Evolutionary conservation across 2,113 vertebrate genomes (phyloP).

Genomic region (Haplochromis vanheusdeni): DNA sequence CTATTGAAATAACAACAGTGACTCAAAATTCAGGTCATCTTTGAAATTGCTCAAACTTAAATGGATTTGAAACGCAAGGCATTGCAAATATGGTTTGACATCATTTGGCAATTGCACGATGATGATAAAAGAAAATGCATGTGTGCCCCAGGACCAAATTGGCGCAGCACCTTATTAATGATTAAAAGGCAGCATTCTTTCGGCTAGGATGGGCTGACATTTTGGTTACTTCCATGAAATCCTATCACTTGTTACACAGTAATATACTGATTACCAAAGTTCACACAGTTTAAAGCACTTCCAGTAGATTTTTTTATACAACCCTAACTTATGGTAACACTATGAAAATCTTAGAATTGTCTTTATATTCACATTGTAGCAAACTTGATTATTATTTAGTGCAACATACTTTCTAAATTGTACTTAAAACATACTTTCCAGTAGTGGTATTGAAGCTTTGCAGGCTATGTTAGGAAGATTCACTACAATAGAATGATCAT

Average conservation of each 20-base stretch:
- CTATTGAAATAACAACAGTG: neutral
- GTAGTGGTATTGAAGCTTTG: neutral
- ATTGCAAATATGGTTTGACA: neutral
- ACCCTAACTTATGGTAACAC: neutral
- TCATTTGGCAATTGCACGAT: neutral
- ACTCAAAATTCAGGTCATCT: neutral
- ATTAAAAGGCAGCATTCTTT: constrained; percentile 48
- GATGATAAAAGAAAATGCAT: constrained; percentile 14
- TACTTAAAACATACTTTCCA: neutral
- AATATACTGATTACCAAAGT: neutral
- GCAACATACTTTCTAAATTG: neutral
- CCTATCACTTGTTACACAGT: neutral
- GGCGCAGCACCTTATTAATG: constrained; percentile 35
- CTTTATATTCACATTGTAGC: neutral
- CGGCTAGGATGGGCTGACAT: neutral
- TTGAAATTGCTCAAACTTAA: neutral
- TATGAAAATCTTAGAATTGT: neutral
- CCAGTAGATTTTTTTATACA: neutral
- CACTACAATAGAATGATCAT: neutral
- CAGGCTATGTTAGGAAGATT: neutral
- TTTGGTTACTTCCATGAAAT: constrained; percentile 30
- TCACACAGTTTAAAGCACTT: neutral
- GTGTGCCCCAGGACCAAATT: constrained; percentile 2
- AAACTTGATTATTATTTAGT: neutral
- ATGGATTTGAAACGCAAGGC: neutral